Percentiles rank a stretch among this genome's conserved stretches.
These are phyloP conservation scores for Speoplatyrhinus poulsoni DNA, from an alignment of 2,113 vertebrate species.

Conservation along the genomic window DNA sequence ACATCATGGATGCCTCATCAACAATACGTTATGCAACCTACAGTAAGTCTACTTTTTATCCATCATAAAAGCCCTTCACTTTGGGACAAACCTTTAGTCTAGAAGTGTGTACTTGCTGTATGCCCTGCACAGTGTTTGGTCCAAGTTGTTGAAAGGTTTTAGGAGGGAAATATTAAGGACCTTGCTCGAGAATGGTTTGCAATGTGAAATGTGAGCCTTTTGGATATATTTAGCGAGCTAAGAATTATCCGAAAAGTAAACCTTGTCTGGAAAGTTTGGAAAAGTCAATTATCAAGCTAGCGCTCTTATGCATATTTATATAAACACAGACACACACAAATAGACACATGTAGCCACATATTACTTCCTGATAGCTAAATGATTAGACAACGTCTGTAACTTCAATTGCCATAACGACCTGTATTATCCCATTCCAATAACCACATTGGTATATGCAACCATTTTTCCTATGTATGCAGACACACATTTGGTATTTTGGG, in stretches of 20 bases:
- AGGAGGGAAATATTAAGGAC: slow-evolving; percentile 6
- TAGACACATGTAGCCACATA: slow-evolving; percentile 5
- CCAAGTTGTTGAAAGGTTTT: slow-evolving; percentile 15
- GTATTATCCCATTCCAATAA: slow-evolving; percentile 7
- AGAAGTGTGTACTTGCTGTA: slow-evolving; percentile 1
- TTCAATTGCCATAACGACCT: slow-evolving; percentile 11
- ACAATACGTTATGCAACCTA: slow-evolving; percentile 98
- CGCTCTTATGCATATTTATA: background rate
- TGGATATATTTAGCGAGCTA: slow-evolving; percentile 13
- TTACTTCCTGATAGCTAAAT: slow-evolving; percentile 35
- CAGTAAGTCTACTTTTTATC: slow-evolving; percentile 81
- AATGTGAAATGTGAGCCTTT: slow-evolving; percentile 7
- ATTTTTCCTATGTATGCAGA: slow-evolving; percentile 35
- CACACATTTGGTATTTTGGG: slow-evolving; percentile 24
- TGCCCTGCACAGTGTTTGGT: background rate
- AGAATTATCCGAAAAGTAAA: slow-evolving; percentile 14
- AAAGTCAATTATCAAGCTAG: slow-evolving; percentile 36
- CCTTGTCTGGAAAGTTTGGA: slow-evolving; percentile 26
- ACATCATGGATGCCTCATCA: slow-evolving; percentile 99
- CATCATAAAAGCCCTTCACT: slow-evolving; percentile 5
- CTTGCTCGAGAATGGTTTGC: slow-evolving; percentile 28
- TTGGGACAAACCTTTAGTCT: background rate
- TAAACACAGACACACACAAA: slow-evolving; percentile 4
- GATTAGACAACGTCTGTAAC: slow-evolving; percentile 25
- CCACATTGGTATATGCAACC: slow-evolving; percentile 26